Base-by-base conservation (phyloP, 2,888 invertebrate species). In the Furcula furcula region DNA sequence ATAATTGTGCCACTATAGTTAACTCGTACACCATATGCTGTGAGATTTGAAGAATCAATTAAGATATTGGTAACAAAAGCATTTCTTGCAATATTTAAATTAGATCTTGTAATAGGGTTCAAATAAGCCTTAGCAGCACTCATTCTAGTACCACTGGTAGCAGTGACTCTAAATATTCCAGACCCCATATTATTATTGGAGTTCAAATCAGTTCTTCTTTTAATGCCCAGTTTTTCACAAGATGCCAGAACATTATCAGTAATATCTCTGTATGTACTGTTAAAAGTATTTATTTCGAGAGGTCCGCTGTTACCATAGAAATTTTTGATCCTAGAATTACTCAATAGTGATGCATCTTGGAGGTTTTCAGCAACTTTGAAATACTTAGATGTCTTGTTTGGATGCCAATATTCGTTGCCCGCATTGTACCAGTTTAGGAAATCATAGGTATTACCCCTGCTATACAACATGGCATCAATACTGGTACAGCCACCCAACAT, bases 71-170 rank as follows among this genome's bases (percentile, higher is more conserved):
- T 46, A 2, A 31, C 55, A 0, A 38, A 25, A 2, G 46, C 9
- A 12, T 32, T 34, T 29, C 45, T 56, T 4, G 43, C 4, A 7
- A 51, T 36, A 5, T 33, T 28, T 9, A 55, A 7, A 18, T 56
- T 55, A 1, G 14, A 22, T 31, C 71, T 55, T 2, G 46, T 51
- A 2, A 48, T 29, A 9, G 53, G 61, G 2, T 66, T 50, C 1
- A 91, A 56, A 47, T 82, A 92, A 25, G 84, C 78, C 28, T 71
- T 93, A 92, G 4, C 93, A 93, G 14, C 94, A 50, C 90, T 90
- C 44, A 74, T 76, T 36, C 90, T 73, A 31, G 63, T 55, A 0
- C 91, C 91, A 22, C 70, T 63, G 33, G 74, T 75, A 50, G 89
- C 77, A 11, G 85, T 90, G 4, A 63, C 85, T 44, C 83, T 82